Evolutionary conservation across 2,113 vertebrate species (phyloP).

Genomic region (Propithecus coquereli): DNA sequence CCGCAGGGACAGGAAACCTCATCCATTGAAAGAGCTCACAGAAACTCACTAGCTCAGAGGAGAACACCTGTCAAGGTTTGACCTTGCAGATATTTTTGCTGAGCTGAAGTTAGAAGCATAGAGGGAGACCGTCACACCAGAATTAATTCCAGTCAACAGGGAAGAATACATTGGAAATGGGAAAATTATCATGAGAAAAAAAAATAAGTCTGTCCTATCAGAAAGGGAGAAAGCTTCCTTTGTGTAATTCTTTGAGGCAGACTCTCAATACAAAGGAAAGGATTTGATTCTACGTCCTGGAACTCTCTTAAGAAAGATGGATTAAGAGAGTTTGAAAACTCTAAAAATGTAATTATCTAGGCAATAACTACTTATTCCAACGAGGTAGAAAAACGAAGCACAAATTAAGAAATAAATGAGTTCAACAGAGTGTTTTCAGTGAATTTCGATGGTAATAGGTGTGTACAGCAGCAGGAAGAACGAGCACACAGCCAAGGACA

Average conservation of each 20-base stretch:
- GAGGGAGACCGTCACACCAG: background rate
- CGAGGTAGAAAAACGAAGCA: conserved; percentile 41
- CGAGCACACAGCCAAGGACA: background rate
- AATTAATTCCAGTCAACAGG: background rate
- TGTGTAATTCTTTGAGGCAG: background rate
- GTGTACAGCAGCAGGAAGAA: background rate
- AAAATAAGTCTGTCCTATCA: background rate
- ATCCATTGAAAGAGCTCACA: background rate
- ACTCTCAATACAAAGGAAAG: background rate
- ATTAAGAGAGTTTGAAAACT: conserved; percentile 43
- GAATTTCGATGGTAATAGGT: conserved; percentile 10
- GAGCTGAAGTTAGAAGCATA: conserved; percentile 4
- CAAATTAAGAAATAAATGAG: conserved; percentile 35
- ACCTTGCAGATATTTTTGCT: conserved; percentile 36
- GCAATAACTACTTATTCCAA: conserved; percentile 59
- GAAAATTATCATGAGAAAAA: background rate
- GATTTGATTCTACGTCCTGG: background rate
- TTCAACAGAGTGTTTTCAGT: background rate
- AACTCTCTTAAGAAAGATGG: conserved; percentile 40
- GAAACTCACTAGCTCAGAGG: background rate
- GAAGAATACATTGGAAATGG: background rate
- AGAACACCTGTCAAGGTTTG: conserved; percentile 47
- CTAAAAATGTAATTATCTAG: conserved; percentile 53
- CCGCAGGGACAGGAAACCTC: background rate
- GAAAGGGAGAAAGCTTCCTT: background rate